These are phyloP conservation scores for Corvus hawaiiensis DNA, from an alignment of 2,113 vertebrate genomes.

Conservation along the genomic window DNA sequence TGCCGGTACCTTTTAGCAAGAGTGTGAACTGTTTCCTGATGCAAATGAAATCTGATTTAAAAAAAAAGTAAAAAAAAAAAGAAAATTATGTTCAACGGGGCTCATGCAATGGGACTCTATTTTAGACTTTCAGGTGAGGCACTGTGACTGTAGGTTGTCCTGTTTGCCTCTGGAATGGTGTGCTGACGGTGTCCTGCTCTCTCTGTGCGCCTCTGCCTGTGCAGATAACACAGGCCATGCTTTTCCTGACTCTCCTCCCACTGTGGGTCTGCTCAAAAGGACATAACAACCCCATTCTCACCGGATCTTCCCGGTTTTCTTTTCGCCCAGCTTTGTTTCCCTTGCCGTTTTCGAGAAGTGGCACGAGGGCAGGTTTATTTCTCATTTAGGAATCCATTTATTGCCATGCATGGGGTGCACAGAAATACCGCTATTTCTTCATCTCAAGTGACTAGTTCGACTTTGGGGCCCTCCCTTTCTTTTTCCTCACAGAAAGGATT, in stretches of 20 bases:
- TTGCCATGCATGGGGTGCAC: background rate
- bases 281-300: fast-evolving
- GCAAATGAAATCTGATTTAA: background rate
- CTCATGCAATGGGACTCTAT: background rate
- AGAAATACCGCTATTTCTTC: too few relatives aligned
- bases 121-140: background rate
- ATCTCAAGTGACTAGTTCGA: background rate
- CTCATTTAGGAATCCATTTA: background rate
- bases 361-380: background rate
- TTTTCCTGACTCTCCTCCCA: background rate
- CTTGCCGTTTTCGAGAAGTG: background rate
- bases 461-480: background rate
- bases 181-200: background rate
- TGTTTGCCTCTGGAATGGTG: too few relatives aligned
- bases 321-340: background rate
- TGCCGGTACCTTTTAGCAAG: background rate
- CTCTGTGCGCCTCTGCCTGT: background rate
- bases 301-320: background rate
- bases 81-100: background rate
- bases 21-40: background rate
- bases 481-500: too few relatives aligned
- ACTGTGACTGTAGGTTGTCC: background rate
- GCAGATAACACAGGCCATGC: background rate
- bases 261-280: background rate
- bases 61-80: background rate